Evolutionary conservation across 2,797 vertebrate genomes (phyloP).

Genomic region (Balearica regulorum): DNA sequence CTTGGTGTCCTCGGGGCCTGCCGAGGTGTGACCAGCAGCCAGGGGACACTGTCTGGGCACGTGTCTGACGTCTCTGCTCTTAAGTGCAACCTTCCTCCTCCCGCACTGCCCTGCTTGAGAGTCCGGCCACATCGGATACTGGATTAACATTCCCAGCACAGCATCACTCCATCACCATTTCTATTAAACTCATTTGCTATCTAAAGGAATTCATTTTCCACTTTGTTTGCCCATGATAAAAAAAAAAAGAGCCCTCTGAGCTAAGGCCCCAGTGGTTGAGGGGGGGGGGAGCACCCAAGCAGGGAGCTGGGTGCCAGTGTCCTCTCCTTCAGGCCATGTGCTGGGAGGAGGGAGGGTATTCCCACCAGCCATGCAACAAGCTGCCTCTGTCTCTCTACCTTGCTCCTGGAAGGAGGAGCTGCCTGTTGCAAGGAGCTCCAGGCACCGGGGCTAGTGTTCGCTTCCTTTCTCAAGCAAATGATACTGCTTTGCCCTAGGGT

Average conservation of each 20-base stretch:
- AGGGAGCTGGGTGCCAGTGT: not conserved
- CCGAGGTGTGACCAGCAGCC: not conserved
- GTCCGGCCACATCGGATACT: not conserved
- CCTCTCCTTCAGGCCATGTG: not conserved
- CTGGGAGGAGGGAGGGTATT: not conserved
- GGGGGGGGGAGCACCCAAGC: not conserved
- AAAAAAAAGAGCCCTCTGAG: not conserved
- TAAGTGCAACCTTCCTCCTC: not conserved
- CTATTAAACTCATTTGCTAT: slow-evolving; percentile 68
- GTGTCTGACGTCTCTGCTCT: not conserved
- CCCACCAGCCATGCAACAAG: not conserved
- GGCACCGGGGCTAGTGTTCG: not conserved
- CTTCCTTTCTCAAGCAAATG: not conserved
- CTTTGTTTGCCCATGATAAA: slow-evolving; percentile 56
- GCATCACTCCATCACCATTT: slow-evolving; percentile 53
- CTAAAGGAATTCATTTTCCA: slow-evolving; percentile 70
- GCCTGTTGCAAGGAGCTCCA: not conserved
- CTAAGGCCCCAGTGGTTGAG: not conserved
- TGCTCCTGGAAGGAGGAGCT: not conserved
- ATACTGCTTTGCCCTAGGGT: not conserved
- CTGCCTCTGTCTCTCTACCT: not conserved
- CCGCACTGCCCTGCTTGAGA: not conserved
- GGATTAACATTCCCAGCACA: slow-evolving; percentile 52
- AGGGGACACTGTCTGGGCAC: not conserved
- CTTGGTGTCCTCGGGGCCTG: not conserved